Evolutionary conservation across 2,113 vertebrate species (phyloP), one percentile per base, ranked within the genome.

Genomic region (Chascanopsetta lugubris): DNA sequence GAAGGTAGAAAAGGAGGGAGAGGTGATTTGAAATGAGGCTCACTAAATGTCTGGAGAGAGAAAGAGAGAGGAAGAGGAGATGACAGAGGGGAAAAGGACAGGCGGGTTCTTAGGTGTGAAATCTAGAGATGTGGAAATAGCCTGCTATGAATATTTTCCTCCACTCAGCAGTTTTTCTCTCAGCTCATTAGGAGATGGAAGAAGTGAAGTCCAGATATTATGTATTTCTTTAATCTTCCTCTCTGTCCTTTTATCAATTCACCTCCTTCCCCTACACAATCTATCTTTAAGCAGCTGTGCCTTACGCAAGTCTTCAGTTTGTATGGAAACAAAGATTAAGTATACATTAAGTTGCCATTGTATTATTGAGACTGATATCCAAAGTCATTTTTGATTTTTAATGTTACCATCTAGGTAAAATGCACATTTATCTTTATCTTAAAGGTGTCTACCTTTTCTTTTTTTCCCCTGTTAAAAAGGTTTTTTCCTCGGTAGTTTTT

Each of bases 1-100:
- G 42, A 70, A 79, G 80, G n/a, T 71, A 67, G 60, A 63, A 61
- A 77, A 59, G 32, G 69, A 77, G 79, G 78, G 60, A 80, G 77
- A 78, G 79, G 27, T 65, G 84, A 80, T 85, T 87, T 80, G 77
- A 86, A 86, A 87, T 82, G 71, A 86, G 71, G 71, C 82, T 84
- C 27, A 29, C 78, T 86, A 77, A 87, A 78, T 68, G 75, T 89
- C 80, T 84, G 78, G 64, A 21, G 38, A 38, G 38, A 42, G 38
- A 42, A 17, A 42, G 57, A 63, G 36, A 69, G 34, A 5, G 62
- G 60, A 27, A 69, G 61, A 62, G 29, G 58, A 62, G 79, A 79
- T 74, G 63, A 82, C 72, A 79, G 62, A 40, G 57, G 38, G 36
- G 26, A 55, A 22, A 32, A 61, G 12, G 8, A 2, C n/a, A 67